Percentiles rank a stretch among this genome's conserved stretches.
These are phyloP conservation scores for Tretioscincus oriximinensis DNA, from an alignment of 2,113 vertebrate genomes.

Conservation along the genomic window DNA sequence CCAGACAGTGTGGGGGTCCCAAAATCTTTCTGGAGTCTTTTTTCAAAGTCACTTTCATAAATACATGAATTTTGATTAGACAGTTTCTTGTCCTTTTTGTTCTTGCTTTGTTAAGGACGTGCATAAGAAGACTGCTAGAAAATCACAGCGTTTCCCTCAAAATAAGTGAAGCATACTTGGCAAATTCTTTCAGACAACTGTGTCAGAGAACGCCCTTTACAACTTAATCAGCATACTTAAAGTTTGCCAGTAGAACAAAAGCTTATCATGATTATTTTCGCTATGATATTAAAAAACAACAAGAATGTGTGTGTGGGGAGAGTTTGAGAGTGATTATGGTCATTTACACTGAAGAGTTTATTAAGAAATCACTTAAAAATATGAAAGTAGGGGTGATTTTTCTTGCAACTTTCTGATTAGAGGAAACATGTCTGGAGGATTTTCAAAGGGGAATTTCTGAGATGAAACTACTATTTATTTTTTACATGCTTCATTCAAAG, in stretches of 20 bases:
- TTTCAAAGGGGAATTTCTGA: background rate
- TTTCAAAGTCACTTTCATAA: slow-evolving; percentile 39
- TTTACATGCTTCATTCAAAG: background rate
- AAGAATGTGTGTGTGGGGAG: background rate
- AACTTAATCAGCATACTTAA: slow-evolving; percentile 21
- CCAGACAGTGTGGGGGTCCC: background rate
- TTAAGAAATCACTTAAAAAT: slow-evolving; percentile 6
- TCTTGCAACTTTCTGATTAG: background rate
- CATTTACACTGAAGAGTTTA: background rate
- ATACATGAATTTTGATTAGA: slow-evolving; percentile 26
- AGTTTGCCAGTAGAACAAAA: slow-evolving; percentile 1
- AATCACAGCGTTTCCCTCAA: background rate
- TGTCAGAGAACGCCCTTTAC: background rate
- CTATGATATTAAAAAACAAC: slow-evolving; percentile 4
- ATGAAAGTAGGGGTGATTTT: background rate
- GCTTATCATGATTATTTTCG: background rate
- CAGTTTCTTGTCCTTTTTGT: slow-evolving; percentile 11
- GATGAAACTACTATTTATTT: background rate
- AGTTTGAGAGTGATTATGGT: background rate
- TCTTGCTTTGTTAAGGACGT: background rate
- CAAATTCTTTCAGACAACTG: slow-evolving; percentile 21
- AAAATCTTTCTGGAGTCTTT: slow-evolving; percentile 14
- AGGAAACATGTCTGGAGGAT: background rate
- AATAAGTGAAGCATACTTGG: slow-evolving; percentile 3
- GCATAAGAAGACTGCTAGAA: background rate